These are phyloP conservation scores for Dinoponera quadriceps DNA, from an alignment of 1,140 invertebrate species.

Conservation along the genomic window DNA sequence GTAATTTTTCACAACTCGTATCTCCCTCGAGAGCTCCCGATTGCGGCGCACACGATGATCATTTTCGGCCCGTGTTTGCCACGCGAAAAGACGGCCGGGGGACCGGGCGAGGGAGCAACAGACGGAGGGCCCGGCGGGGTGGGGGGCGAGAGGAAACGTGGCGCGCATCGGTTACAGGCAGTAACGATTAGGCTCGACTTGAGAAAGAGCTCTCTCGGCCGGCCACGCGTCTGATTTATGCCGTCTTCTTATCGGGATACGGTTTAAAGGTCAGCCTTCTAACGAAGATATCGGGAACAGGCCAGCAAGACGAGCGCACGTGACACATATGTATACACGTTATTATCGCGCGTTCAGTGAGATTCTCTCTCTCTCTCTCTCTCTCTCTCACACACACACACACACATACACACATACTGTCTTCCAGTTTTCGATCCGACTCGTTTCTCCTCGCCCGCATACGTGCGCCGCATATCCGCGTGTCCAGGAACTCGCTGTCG, in stretches of 20 bases:
- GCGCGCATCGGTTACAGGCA: constrained; percentile 25
- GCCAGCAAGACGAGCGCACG: constrained; percentile 54
- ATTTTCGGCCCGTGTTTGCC: too few relatives aligned
- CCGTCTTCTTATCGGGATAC: constrained; percentile 74
- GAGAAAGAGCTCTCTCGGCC: constrained; percentile 49
- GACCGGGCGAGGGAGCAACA: too few relatives aligned
- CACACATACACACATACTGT: too few relatives aligned
- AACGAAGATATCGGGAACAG: constrained; percentile 74
- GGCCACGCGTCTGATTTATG: constrained; percentile 29
- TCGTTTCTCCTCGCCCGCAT: neutral
- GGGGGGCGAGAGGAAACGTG: constrained; percentile 16
- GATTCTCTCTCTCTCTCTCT: too few relatives aligned
- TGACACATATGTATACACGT: constrained; percentile 38
- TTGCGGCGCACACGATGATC: too few relatives aligned
- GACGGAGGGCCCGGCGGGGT: too few relatives aligned
- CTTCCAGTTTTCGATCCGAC: neutral
- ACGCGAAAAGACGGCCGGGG: too few relatives aligned
- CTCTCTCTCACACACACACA: too few relatives aligned
- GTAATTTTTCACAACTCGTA: too few relatives aligned
- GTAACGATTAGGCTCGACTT: constrained; percentile 58
- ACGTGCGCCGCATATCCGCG: neutral
- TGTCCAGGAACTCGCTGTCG: neutral
- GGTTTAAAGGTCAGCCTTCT: constrained; percentile 80
- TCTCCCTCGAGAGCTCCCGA: too few relatives aligned
- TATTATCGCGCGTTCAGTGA: constrained; percentile 55